Conservation (phyloP, 2,888 invertebrate genomes). For the Ichneumoninae sp. region DNA sequence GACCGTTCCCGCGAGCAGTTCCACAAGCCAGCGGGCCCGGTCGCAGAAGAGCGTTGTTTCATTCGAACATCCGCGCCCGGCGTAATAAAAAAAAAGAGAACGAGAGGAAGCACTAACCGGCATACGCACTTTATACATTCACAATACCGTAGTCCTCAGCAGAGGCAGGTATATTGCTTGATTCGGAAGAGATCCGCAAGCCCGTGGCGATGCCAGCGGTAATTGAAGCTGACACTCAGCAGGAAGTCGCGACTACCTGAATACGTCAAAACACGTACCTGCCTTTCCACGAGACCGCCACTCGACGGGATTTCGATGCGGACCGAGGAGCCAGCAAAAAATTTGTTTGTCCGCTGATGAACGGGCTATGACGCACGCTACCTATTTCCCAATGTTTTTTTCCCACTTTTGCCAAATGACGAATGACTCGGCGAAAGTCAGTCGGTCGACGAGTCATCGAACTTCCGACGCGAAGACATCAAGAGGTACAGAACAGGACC, state of each 20-base stretch:
- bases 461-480: not conserved
- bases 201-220: not conserved
- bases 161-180: not conserved
- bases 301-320: slow-evolving; percentile 17
- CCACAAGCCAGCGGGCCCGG: slow-evolving; percentile 3
- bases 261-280: slow-evolving; percentile 19
- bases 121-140: not conserved
- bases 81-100: not conserved
- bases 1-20: slow-evolving; percentile 50
- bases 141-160: not conserved
- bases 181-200: slow-evolving; percentile 1
- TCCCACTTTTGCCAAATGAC: slow-evolving; percentile 10
- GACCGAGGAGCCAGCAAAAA: slow-evolving; percentile 36
- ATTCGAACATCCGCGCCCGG: not conserved
- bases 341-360: slow-evolving; percentile 36
- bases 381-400: slow-evolving; percentile 23
- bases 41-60: slow-evolving; percentile 49
- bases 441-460: slow-evolving; percentile 23
- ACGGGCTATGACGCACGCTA: slow-evolving; percentile 45
- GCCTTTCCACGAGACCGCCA: slow-evolving; percentile 8
- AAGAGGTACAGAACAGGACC: not conserved
- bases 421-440: slow-evolving; percentile 5
- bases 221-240: slow-evolving; percentile 48
- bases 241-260: slow-evolving; percentile 43
- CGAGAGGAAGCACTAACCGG: not conserved